Evolutionary conservation across 2,888 invertebrate species (phyloP).

Genomic region (Meta bourneti): DNA sequence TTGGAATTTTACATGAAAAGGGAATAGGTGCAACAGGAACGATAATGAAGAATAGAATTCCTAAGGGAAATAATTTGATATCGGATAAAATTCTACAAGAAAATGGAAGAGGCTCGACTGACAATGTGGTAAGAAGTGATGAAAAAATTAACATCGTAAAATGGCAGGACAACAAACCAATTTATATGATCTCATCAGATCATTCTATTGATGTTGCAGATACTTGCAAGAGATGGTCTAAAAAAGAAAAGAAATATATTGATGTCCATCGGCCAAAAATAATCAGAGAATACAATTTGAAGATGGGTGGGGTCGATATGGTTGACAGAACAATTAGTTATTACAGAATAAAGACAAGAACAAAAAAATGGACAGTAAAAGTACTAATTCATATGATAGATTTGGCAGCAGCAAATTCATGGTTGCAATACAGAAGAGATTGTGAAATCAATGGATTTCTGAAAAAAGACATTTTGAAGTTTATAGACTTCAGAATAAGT

Average conservation of each 20-base stretch:
- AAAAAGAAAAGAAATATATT: slow-evolving; percentile 21
- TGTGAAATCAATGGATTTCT: too few relatives aligned
- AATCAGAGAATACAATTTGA: slow-evolving; percentile 19
- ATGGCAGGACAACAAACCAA: slow-evolving; percentile 24
- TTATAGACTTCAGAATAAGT: too few relatives aligned
- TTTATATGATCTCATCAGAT: background rate
- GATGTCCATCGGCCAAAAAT: slow-evolving; percentile 19
- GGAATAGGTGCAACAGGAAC: slow-evolving; percentile 20
- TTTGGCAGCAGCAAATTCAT: too few relatives aligned
- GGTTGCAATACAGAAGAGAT: too few relatives aligned
- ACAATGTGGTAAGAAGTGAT: background rate
- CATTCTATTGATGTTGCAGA: background rate
- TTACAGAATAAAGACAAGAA: too few relatives aligned
- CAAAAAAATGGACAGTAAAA: too few relatives aligned
- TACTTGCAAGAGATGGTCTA: slow-evolving; percentile 6
- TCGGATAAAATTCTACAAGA: background rate
- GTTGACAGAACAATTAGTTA: too few relatives aligned
- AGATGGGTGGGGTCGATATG: too few relatives aligned
- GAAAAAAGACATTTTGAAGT: too few relatives aligned
- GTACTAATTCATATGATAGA: too few relatives aligned
- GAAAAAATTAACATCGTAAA: slow-evolving; percentile 3
- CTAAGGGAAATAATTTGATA: background rate
- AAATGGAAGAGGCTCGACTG: background rate
- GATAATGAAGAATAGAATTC: slow-evolving; percentile 16
- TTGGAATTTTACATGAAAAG: slow-evolving; percentile 2